Evolutionary conservation across 2,888 invertebrate species (phyloP).

Genomic region (Petrolisthes cinctipes): DNA sequence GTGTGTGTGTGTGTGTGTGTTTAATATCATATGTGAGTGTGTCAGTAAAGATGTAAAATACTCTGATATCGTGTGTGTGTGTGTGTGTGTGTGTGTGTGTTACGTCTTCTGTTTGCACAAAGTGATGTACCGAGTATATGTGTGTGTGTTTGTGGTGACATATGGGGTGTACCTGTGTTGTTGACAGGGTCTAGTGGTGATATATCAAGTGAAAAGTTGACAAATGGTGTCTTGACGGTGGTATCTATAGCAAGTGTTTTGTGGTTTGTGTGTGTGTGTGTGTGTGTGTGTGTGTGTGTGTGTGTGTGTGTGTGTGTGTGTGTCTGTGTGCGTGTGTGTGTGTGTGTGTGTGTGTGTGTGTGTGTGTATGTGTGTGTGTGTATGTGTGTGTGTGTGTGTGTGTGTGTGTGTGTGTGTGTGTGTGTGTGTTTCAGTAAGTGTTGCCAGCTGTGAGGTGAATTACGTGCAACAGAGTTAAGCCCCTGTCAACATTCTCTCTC

Average conservation of each 20-base stretch:
- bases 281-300: slow-evolving; percentile 12
- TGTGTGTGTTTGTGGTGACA: not conserved
- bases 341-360: slow-evolving; percentile 25
- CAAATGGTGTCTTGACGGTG: not conserved
- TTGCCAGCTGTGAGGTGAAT: not conserved
- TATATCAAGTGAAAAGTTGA: too few relatives aligned
- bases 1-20: too few relatives aligned
- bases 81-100: too few relatives aligned
- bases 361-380: slow-evolving; percentile 15
- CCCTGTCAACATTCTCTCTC: too few relatives aligned
- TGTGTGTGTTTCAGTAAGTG: slow-evolving; percentile 1
- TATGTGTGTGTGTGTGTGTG: slow-evolving; percentile 22
- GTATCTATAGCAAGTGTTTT: not conserved
- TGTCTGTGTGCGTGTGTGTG: slow-evolving; percentile 10
- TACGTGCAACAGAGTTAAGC: too few relatives aligned
- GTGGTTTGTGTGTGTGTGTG: slow-evolving; percentile 12
- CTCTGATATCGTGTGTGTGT: too few relatives aligned
- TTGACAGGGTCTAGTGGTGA: not conserved
- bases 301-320: slow-evolving; percentile 9
- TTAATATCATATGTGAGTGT: too few relatives aligned
- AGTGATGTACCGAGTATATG: too few relatives aligned
- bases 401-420: slow-evolving; percentile 8
- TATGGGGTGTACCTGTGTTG: not conserved
- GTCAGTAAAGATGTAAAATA: too few relatives aligned
- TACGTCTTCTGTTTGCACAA: too few relatives aligned